Conservation (phyloP, 2,797 vertebrate genomes). For the Leptodactylus fallax region DNA sequence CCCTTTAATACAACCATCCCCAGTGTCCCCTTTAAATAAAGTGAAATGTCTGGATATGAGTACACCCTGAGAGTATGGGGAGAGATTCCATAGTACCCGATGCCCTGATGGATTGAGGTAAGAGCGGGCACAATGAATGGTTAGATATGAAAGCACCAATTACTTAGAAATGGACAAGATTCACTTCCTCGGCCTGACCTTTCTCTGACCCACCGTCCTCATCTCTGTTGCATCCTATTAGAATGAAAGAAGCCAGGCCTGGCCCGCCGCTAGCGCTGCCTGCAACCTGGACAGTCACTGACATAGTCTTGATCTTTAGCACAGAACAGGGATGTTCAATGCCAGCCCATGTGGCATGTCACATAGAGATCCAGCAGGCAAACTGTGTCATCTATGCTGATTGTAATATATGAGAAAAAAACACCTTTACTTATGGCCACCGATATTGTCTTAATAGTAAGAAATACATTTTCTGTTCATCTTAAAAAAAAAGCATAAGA, state of each 20-base stretch:
- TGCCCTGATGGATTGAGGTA: too few relatives aligned
- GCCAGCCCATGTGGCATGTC: not conserved
- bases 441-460: too few relatives aligned
- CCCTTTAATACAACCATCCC: too few relatives aligned
- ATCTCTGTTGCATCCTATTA: slow-evolving; percentile 34
- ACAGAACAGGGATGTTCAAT: not conserved
- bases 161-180: not conserved
- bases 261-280: not conserved
- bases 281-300: not conserved
- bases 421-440: not conserved
- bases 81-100: too few relatives aligned
- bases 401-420: not conserved
- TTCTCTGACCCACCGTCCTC: slow-evolving; percentile 1
- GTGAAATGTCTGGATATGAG: too few relatives aligned
- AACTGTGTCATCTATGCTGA: not conserved
- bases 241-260: slow-evolving; percentile 35
- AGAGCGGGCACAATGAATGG: too few relatives aligned
- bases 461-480: too few relatives aligned
- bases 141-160: too few relatives aligned
- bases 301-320: not conserved
- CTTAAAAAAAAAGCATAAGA: too few relatives aligned
- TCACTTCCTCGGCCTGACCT: not conserved
- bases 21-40: too few relatives aligned
- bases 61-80: too few relatives aligned
- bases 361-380: not conserved